Base-by-base conservation (phyloP, 2,888 invertebrate genomes). In the Apotomis turbidana region DNA sequence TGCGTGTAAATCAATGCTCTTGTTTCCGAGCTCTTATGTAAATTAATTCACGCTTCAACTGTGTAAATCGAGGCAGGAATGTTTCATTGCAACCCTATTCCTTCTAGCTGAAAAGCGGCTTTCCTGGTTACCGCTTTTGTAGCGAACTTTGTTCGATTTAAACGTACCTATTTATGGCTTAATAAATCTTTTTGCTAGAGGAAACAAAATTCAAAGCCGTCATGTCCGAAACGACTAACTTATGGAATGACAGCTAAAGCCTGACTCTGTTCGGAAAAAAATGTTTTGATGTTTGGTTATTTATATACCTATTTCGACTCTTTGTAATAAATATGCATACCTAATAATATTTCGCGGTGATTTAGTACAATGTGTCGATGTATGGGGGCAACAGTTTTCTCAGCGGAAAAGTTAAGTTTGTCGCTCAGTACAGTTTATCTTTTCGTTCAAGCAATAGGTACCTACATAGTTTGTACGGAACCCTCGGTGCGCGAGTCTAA, bases 1-100 rank as follows among this genome's bases (percentile, higher is more conserved):
- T 78, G 77, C 75, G 69, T 75, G 78, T 79, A 80, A 80, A 80
- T 80, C 79, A 80, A 80, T 78, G 76, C 75, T 71, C 61, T 73
- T 74, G 77, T 77, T 75, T 75, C 75, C 71, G 59, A 73, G 77
- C 80, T 78, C 79, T 78, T 79, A 80, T 79, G 78, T 77, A 78
- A 78, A 80, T 80, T 80, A 80, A 80, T 79, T 79, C 78, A 75
- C 72, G 76, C 76, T 76, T 75, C 78, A 76, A 75, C 75, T 64
- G 68, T 62, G 57, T 58, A 72, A 72, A 62, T 68, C 51, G 41
- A 51, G 41, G 38, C 49, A 3, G 15, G 63, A 41, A 27, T 5
- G 10, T 13, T 52, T 4, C 54, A 59, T 58, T 59, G 58, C 58
- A 38, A 59, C 68, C 51, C 44, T 71, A 69, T 13, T 54, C 9